Base-by-base conservation (phyloP, 2,113 vertebrate genomes). In the Ptychochromis oligacanthus region DNA sequence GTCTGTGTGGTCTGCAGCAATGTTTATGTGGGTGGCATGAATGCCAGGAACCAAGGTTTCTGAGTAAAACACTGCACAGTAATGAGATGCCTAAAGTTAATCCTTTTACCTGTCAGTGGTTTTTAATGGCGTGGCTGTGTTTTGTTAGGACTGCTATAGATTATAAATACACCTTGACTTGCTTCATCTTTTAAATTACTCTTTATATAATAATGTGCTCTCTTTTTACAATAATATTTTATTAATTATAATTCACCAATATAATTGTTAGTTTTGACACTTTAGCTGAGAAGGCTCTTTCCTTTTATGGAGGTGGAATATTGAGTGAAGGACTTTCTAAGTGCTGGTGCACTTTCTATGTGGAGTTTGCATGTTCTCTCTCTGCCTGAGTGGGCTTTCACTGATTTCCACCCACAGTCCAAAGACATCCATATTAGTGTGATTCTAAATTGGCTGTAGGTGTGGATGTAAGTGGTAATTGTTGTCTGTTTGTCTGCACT, bases 181-280 rank as follows among this genome's bases (percentile, higher is more conserved):
- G 67, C 46, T 54, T 72, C 67, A 72, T 46, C 46, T n/a, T 70
- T 72, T 14, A 72, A 72, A 72, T 72, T 54, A 26, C 67, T 72
- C 20, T 46, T 72, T 72, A 72, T 52, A 34, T 34, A 54, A 72
- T 54, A 54, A 54, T 2, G 10, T 52, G 2, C 34, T 72, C 46
- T 54, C 67, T 72, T 72, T 72, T 52, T 54, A 54, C 46, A 54
- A 54, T 46, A 72, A 34, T 72, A 72, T 52, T n/a, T 72, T 11
- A 72, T 31, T 72, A 52, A 72, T 72, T 54, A 72, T 72, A 72
- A 72, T 1, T 6, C 26, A 72, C 46, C 67, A 72, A 72, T 18
- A 72, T 54, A 72, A 72, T 72, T 54, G 26, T 28, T 72, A 54
- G 67, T 72, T 72, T 72, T 10, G 20, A 72, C 67, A 54, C 46